phyloP scores from a whole-genome alignment of 2,113 vertebrate species.

The Loxodonta africana region DNA sequence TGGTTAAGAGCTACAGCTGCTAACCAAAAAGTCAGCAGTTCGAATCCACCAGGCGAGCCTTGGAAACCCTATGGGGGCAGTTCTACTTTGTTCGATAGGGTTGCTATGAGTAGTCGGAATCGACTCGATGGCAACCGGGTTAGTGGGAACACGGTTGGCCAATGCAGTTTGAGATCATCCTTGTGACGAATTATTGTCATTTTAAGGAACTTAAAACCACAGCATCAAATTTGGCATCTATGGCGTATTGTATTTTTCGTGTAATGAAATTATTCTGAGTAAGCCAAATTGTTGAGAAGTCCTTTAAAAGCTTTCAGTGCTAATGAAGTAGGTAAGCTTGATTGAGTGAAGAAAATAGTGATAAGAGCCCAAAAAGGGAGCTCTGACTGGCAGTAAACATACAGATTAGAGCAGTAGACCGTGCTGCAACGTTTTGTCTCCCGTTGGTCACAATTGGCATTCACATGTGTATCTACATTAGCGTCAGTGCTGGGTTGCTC shows the following conservation, averaged over 20 bases:
- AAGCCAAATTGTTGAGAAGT: neutral
- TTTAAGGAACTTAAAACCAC: slow-evolving; percentile 58
- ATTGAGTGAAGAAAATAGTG: slow-evolving; percentile 37
- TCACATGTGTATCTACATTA: too few relatives aligned
- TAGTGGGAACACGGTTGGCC: neutral
- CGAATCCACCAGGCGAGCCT: too few relatives aligned
- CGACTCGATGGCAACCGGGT: too few relatives aligned
- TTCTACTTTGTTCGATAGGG: too few relatives aligned
- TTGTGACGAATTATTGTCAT: neutral
- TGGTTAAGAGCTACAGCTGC: too few relatives aligned
- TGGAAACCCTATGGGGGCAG: too few relatives aligned
- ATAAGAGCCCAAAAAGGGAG: neutral
- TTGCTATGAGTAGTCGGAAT: too few relatives aligned
- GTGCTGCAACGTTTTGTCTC: slow-evolving; percentile 70
- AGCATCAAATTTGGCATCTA: slow-evolving; percentile 55
- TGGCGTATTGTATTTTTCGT: slow-evolving; percentile 59
- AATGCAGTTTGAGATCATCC: neutral
- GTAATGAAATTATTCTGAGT: slow-evolving; percentile 21
- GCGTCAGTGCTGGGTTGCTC: too few relatives aligned
- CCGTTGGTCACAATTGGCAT: neutral
- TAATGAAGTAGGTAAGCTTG: neutral
- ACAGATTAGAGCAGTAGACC: slow-evolving; percentile 70
- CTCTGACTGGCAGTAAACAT: slow-evolving; percentile 36
- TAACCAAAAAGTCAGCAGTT: too few relatives aligned
- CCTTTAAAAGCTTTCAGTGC: neutral